A percentile compares a stretch with the other conserved stretches of the same genome.
These are phyloP conservation scores for Nyctibius grandis DNA, from an alignment of 2,797 vertebrate genomes.

Conservation along the genomic window DNA sequence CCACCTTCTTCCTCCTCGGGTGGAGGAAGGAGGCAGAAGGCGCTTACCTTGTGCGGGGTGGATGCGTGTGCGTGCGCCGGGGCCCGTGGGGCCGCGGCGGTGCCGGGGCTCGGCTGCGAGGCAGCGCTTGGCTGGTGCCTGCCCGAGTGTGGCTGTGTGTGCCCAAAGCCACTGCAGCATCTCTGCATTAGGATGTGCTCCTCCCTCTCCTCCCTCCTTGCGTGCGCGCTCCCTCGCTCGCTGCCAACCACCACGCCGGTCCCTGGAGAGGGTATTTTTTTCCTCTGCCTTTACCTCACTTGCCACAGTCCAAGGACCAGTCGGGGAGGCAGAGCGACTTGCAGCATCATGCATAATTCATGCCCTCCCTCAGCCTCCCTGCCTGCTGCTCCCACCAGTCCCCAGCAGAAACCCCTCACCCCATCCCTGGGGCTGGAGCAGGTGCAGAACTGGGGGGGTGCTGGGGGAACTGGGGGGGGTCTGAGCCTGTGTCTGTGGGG, in stretches of 20 bases:
- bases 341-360: slow-evolving; percentile 57
- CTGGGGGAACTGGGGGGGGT: background rate
- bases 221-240: slow-evolving; percentile 56
- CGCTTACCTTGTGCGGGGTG: slow-evolving; percentile 41
- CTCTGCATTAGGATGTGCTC: slow-evolving; percentile 83
- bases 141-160: slow-evolving; percentile 64
- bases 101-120: background rate
- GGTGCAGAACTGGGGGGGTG: background rate
- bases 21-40: background rate
- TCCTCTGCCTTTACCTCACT: slow-evolving; percentile 60
- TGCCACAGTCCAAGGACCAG: slow-evolving; percentile 63
- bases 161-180: slow-evolving; percentile 77
- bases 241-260: slow-evolving; percentile 40
- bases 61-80: background rate
- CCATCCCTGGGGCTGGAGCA: background rate
- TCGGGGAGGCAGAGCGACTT: slow-evolving; percentile 13
- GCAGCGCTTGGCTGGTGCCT: slow-evolving; percentile 16
- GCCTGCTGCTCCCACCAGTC: background rate
- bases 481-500: background rate
- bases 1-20: rapidly evolving
- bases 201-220: slow-evolving; percentile 72
- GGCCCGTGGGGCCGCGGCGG: background rate
- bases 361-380: background rate
- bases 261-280: background rate
- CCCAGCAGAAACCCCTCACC: background rate